phyloP scores from a whole-genome alignment of 2,797 vertebrate genomes.

The Rhyacichthys aspro region DNA sequence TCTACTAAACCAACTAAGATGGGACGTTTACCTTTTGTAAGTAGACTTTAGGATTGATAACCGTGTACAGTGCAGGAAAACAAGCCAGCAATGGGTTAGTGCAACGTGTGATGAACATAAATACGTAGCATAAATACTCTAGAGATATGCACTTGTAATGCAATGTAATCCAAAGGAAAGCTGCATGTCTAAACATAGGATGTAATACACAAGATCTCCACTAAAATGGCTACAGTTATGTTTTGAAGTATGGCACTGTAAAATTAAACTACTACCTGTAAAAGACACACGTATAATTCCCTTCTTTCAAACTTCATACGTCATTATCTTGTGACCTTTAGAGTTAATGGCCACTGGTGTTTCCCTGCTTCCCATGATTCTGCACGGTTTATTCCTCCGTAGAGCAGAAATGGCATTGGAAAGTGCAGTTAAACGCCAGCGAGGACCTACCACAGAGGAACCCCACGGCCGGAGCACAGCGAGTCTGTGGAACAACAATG shows the following conservation, averaged over 20 bases:
- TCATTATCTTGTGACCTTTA: background rate
- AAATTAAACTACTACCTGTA: background rate
- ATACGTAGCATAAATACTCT: no score
- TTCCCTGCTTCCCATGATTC: conserved; percentile 9
- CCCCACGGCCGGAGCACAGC: conserved; percentile 10
- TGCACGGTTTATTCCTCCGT: conserved; percentile 34
- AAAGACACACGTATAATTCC: background rate
- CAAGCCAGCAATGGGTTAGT: no score
- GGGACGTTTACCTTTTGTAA: no score
- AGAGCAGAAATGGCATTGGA: conserved; percentile 26
- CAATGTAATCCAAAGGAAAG: no score
- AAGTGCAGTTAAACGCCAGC: conserved; percentile 26
- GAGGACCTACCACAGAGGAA: conserved; percentile 46
- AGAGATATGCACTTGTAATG: no score
- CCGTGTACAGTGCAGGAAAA: no score
- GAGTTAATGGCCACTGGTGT: background rate
- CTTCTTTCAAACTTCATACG: conserved; percentile 3
- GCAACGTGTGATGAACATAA: no score
- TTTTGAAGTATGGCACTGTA: background rate
- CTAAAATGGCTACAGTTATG: background rate
- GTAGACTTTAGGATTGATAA: no score
- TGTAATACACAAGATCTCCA: background rate
- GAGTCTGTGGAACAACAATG: conserved; percentile 54
- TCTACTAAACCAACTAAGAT: no score
- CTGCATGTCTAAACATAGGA: no score